Evolutionary conservation across 2,888 invertebrate genomes (phyloP), one percentile per base, ranked within the genome.

Genomic region (Cryptocephalus moraei): DNA sequence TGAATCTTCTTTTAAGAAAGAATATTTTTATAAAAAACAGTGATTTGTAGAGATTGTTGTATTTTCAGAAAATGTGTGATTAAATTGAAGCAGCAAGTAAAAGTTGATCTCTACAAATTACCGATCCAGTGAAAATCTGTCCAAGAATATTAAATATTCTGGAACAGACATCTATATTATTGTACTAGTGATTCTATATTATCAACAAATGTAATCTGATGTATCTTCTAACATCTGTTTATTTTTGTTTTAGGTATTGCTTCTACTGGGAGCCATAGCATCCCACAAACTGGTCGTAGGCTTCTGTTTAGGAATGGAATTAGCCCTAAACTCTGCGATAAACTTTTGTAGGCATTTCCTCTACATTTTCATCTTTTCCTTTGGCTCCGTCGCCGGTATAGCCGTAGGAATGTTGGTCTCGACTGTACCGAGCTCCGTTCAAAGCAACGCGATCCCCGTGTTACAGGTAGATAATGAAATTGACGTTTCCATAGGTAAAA

Each of bases 251-350:
- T 46, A 62, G 62, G 82, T 86, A 1, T 69, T 84, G 1, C 72
- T 83, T 12, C 71, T 82, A 8, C 72, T 82, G 9, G 80, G 75
- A 11, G 87, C 84, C 8, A 84, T 90, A 1, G 79, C 84, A 0
- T 82, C 84, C 4, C 89, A 90, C 71, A 90, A 90, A 70, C 78
- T 82, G 56, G 86, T 89, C 11, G 86, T 90, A 45, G 83, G 84
- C 1, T 88, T 90, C 69, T 89, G 88, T 57, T 73, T 90, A 41
- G 89, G 90, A 1, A 75, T 85, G 0, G 87, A 88, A 67, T 72
- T 89, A 47, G 59, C 67, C 8, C 68, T 73, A 11, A 67, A 68
- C 42, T 45, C 56, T 8, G 45, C 49, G 13, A 62, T 53, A n/a
- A 62, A 62, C 9, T 54, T 63, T 41, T 71, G 74, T 43, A 68